These are phyloP conservation scores for Drosophila ironensis DNA, from an alignment of 1,140 invertebrate species.

Conservation along the genomic window DNA sequence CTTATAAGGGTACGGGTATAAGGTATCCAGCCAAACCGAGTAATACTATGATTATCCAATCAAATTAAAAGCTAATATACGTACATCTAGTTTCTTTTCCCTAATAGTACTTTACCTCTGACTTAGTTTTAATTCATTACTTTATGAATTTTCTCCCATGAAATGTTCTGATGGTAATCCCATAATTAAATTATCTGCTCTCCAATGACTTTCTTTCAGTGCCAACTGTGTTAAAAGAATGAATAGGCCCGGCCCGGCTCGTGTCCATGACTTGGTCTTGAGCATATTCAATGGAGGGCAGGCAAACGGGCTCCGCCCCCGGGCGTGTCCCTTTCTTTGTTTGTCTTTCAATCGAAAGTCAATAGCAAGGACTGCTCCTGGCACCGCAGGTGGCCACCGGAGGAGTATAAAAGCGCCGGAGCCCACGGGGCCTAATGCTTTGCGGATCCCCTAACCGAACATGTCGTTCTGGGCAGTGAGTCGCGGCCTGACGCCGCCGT, in stretches of 20 bases:
- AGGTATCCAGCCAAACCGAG: too few relatives aligned
- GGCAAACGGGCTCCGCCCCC: slow-evolving; percentile 49
- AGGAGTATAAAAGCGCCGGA: slow-evolving; percentile 22
- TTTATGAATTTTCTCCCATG: too few relatives aligned
- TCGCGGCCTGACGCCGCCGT: slow-evolving; percentile 61
- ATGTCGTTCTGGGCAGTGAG: slow-evolving; percentile 79
- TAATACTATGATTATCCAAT: too few relatives aligned
- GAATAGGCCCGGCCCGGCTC: too few relatives aligned
- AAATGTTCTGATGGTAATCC: too few relatives aligned
- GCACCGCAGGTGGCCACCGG: not conserved
- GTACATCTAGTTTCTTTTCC: too few relatives aligned
- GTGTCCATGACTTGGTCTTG: slow-evolving; percentile 17
- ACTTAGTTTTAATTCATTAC: too few relatives aligned
- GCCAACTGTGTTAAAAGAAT: not conserved
- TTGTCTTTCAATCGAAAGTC: slow-evolving; percentile 78
- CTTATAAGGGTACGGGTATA: too few relatives aligned
- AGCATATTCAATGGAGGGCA: slow-evolving; percentile 65
- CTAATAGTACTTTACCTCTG: too few relatives aligned
- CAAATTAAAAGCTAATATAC: too few relatives aligned
- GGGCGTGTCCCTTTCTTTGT: slow-evolving; percentile 60
- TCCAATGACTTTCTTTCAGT: not conserved
- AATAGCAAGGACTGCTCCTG: slow-evolving; percentile 55
- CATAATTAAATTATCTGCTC: not conserved
- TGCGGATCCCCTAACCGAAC: slow-evolving; percentile 1
- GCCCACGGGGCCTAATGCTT: not conserved